phyloP scores from a whole-genome alignment of 1,140 invertebrate genomes.

The Diuraphis noxia region DNA sequence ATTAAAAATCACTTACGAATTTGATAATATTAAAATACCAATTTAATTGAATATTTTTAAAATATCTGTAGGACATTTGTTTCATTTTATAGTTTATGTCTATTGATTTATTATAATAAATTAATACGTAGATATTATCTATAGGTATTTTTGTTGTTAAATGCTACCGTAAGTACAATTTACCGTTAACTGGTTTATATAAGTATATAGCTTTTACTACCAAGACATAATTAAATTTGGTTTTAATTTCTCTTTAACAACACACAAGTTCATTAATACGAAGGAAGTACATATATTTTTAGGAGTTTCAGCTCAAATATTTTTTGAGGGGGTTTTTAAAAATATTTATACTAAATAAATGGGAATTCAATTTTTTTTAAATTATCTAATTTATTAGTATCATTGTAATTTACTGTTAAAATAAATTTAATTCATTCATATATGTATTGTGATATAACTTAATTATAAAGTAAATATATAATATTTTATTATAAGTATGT shows the following conservation, averaged over 20 bases:
- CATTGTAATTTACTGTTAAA: conserved; percentile 30
- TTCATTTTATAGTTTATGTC: not conserved
- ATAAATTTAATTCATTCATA: not conserved
- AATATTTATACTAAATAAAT: not conserved
- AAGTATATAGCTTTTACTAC: not conserved
- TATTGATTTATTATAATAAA: not conserved
- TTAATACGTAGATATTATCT: not conserved
- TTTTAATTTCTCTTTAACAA: not conserved
- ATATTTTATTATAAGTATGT: not conserved
- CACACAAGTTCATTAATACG: not conserved
- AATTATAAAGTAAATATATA: not conserved
- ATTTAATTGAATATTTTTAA: not conserved
- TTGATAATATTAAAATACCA: not conserved
- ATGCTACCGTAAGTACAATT: conserved; percentile 23
- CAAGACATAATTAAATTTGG: not conserved
- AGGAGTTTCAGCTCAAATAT: not conserved
- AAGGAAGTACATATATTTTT: not conserved
- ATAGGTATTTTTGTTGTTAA: not conserved
- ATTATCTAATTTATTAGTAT: not conserved
- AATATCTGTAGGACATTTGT: not conserved
- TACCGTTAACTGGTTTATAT: not conserved
- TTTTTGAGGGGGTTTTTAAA: not conserved
- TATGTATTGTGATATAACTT: conserved; percentile 44
- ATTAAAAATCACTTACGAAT: not conserved
- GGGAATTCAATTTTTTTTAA: not conserved